Base-by-base conservation (phyloP, 2,888 invertebrate species). In the Eilema depressum region DNA sequence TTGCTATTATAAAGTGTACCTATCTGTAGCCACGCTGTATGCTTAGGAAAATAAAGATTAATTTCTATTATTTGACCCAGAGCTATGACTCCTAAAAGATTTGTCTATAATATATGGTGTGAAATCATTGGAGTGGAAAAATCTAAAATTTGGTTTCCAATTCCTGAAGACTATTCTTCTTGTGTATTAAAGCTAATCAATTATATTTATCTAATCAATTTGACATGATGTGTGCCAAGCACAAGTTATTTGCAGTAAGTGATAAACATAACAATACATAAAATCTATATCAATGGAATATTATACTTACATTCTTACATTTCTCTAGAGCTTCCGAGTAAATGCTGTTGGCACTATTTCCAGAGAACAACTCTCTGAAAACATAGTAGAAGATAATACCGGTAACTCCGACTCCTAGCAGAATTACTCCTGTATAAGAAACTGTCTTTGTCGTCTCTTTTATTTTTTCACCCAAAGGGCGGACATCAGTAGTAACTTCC, bases 391-490 rank as follows among this genome's bases (percentile, higher is more conserved):
- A 97, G 89, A 99, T 97, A 3, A 97, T 93, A 30, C 97, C 97
- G 59, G 98, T 98, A 1, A 98, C 96, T 57, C 97, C 98, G 72
- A 98, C 89, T 2, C 98, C 98, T 56, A 97, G 93, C 66, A 98
- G 85, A 79, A 99, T 98, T 2, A 99, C 96, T 20, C 97, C 97
- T 81, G 97, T 96, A 87, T 99, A 99, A 12, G 97, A 97, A 3
- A 96, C 97, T 78, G 98, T 98, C 93, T 98, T 98, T 2, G 98
- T 98, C 23, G 98, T 98, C 93, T 99, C 98, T 90, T 98, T 98
- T 2, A 98, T 98, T 96, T 97, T 97, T 84, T 97, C 97, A 20
- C 97, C 97, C 14, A 97, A 84, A 11, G 97, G 97, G 71, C 96
- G 96, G 3, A 97, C 97, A 89, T 97, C 95, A 23, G 94, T 93